These are phyloP conservation scores for Chionomys nivalis DNA, from an alignment of 2,113 vertebrate species.

Conservation along the genomic window DNA sequence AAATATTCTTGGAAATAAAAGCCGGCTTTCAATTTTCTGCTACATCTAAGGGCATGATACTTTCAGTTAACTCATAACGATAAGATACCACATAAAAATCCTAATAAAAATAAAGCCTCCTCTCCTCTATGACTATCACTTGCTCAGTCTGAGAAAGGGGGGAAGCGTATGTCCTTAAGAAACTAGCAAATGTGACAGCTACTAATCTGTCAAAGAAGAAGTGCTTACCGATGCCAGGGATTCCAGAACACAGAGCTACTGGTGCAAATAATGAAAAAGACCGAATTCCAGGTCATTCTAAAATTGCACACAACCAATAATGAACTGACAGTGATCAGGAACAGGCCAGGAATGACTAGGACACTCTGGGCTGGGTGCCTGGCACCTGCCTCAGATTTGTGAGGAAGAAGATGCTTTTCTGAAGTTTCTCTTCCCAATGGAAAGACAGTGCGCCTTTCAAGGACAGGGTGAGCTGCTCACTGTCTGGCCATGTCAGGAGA, in stretches of 20 bases:
- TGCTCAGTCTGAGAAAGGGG: neutral
- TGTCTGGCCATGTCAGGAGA: slow-evolving; percentile 67
- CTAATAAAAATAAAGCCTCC: slow-evolving; percentile 38
- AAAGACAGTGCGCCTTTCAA: slow-evolving; percentile 53
- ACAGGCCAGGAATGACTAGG: accelerated
- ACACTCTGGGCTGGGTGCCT: accelerated
- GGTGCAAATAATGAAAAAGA: neutral
- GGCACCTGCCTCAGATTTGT: slow-evolving; percentile 27
- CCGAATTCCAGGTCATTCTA: neutral
- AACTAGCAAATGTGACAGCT: slow-evolving; percentile 13
- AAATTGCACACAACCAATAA: neutral
- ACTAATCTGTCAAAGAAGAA: neutral
- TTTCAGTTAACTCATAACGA: neutral
- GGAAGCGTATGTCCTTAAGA: neutral
- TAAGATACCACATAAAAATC: slow-evolving; percentile 1
- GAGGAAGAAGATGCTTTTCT: slow-evolving; percentile 37
- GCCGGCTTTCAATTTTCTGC: neutral
- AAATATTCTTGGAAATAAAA: neutral
- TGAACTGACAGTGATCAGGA: neutral
- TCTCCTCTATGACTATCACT: neutral
- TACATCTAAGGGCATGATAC: neutral
- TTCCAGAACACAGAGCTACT: slow-evolving; percentile 41
- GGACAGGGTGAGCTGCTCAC: slow-evolving; percentile 67
- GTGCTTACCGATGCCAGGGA: neutral
- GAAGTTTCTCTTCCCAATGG: slow-evolving; percentile 4